Conservation (phyloP, 1,140 invertebrate genomes). For the Hestina assimilis region DNA sequence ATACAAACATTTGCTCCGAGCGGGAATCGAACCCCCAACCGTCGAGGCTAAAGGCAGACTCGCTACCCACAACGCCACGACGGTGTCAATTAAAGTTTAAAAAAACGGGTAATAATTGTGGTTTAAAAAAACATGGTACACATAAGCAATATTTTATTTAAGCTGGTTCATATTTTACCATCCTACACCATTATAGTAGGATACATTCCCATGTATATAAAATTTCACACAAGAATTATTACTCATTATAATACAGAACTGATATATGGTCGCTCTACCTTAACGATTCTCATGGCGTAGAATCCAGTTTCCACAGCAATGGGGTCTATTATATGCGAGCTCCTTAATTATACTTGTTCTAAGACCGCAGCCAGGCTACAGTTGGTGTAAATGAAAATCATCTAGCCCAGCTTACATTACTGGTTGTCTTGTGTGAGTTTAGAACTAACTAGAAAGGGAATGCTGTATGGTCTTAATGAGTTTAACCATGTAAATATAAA, state of each 20-base stretch:
- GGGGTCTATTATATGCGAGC: constrained; percentile 37
- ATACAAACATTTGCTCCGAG: too few relatives aligned
- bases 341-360: constrained; percentile 45
- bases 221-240: constrained; percentile 20
- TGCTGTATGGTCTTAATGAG: background rate
- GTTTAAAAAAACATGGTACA: too few relatives aligned
- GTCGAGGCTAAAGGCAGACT: too few relatives aligned
- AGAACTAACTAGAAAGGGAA: background rate
- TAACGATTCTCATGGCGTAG: constrained; percentile 40
- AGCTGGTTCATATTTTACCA: too few relatives aligned
- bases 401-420: constrained; percentile 6
- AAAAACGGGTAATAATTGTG: too few relatives aligned
- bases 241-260: constrained; percentile 18
- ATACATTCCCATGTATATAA: constrained; percentile 15
- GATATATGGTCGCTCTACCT: constrained; percentile 20
- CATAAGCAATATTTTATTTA: too few relatives aligned
- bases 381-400: constrained; percentile 28
- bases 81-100: too few relatives aligned
- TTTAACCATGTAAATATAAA: background rate
- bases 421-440: background rate
- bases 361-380: constrained; percentile 28
- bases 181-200: too few relatives aligned
- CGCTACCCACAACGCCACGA: too few relatives aligned
- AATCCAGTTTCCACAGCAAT: constrained; percentile 36
- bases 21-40: too few relatives aligned